Conservation (phyloP, 2,113 vertebrate genomes). For the Pycnonotus jocosus region DNA sequence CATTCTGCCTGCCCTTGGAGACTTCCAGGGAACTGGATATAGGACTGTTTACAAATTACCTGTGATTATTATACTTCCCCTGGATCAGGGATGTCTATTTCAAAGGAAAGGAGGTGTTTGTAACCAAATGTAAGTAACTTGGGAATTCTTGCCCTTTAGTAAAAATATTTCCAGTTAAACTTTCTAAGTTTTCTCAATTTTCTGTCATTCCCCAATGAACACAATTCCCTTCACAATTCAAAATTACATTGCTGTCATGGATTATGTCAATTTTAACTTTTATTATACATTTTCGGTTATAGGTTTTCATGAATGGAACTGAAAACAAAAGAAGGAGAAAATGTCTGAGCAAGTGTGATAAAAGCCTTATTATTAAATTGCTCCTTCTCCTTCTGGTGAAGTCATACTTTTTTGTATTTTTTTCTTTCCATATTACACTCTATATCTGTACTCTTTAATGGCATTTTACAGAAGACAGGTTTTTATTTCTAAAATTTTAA, state of each 20-base stretch:
- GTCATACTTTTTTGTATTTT: background rate
- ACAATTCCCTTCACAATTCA: background rate
- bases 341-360: background rate
- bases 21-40: background rate
- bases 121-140: background rate
- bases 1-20: too few relatives aligned
- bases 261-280: constrained; percentile 36
- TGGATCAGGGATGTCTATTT: background rate
- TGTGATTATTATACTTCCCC: background rate
- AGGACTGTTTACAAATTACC: background rate
- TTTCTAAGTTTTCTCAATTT: background rate
- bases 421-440: background rate
- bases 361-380: background rate
- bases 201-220: background rate
- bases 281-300: background rate
- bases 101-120: background rate
- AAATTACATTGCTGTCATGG: background rate
- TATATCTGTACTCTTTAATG: background rate
- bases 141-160: background rate
- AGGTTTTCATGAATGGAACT: background rate
- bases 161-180: constrained; percentile 19
- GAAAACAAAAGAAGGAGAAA: constrained; percentile 31
- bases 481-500: background rate
- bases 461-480: background rate
- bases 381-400: background rate